Evolutionary conservation across 2,113 vertebrate species (phyloP).

Genomic region (Struthidea cinerea): DNA sequence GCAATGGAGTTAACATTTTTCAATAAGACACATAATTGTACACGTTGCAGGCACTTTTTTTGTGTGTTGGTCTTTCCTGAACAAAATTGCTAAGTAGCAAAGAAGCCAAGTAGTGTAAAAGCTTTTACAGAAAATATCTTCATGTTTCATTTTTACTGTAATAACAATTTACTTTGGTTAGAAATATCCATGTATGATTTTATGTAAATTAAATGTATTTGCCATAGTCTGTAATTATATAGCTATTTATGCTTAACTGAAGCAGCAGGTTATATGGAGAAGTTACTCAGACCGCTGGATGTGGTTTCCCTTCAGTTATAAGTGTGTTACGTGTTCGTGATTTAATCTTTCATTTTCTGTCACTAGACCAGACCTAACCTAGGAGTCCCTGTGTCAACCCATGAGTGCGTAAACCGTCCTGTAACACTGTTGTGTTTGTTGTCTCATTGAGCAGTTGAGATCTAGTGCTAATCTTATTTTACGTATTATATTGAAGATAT

Average conservation of each 20-base stretch:
- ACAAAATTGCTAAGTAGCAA: background rate
- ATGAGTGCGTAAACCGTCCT: accelerated
- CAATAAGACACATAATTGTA: background rate
- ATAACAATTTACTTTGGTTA: background rate
- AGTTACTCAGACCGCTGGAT: background rate
- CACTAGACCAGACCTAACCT: background rate
- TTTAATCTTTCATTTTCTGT: background rate
- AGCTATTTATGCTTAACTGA: background rate
- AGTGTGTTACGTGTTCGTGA: background rate
- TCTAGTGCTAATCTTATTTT: background rate
- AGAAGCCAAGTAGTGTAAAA: background rate
- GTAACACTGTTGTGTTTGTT: background rate
- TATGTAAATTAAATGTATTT: background rate
- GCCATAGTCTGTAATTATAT: background rate
- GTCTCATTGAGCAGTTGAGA: background rate
- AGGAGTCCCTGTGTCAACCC: background rate
- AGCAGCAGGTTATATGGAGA: background rate
- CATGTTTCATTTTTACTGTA: background rate
- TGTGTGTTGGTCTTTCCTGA: background rate
- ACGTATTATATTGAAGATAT: background rate
- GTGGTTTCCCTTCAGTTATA: background rate
- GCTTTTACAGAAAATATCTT: background rate
- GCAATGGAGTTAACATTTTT: background rate
- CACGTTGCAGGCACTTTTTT: background rate
- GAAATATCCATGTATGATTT: background rate